Conservation (phyloP, 2,888 invertebrate genomes). For the Mystacides longicornis region DNA sequence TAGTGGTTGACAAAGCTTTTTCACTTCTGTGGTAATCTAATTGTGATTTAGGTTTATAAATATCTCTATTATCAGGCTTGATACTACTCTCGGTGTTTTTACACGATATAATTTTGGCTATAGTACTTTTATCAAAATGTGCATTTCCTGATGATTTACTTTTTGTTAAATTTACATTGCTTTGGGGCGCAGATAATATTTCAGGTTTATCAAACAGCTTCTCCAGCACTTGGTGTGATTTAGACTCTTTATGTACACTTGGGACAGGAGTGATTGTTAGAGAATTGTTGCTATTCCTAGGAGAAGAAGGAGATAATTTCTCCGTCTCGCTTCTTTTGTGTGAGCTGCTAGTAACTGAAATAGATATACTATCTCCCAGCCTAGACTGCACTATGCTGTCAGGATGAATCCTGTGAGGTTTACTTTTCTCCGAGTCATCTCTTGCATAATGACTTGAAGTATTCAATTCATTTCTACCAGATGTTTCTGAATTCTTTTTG, state of each 20-base stretch:
- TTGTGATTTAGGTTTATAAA: constrained; percentile 9
- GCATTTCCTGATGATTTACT: constrained; percentile 42
- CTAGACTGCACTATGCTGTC: constrained; percentile 12
- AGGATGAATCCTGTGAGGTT: constrained; percentile 15
- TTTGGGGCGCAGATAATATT: not conserved
- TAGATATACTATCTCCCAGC: constrained; percentile 22
- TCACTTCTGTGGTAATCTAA: constrained; percentile 1
- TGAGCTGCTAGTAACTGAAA: constrained; percentile 22
- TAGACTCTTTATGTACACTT: constrained; percentile 27
- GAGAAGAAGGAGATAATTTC: constrained; percentile 13
- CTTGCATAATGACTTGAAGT: constrained; percentile 1
- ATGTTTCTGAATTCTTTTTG: not conserved
- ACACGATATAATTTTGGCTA: constrained; percentile 39
- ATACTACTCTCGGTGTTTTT: constrained; percentile 26
- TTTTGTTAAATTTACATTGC: constrained; percentile 29
- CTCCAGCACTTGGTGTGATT: constrained; percentile 30
- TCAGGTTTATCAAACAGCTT: constrained; percentile 32
- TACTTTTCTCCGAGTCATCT: constrained; percentile 15
- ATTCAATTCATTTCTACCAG: not conserved
- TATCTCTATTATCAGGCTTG: constrained; percentile 13
- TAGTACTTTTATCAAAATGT: constrained; percentile 28
- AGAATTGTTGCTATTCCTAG: constrained; percentile 37
- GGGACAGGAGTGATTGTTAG: constrained; percentile 44
- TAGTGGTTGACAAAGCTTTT: not conserved
- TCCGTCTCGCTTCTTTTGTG: constrained; percentile 20